phyloP scores from a whole-genome alignment of 1,140 invertebrate genomes.

The Trissolcus basalis region DNA sequence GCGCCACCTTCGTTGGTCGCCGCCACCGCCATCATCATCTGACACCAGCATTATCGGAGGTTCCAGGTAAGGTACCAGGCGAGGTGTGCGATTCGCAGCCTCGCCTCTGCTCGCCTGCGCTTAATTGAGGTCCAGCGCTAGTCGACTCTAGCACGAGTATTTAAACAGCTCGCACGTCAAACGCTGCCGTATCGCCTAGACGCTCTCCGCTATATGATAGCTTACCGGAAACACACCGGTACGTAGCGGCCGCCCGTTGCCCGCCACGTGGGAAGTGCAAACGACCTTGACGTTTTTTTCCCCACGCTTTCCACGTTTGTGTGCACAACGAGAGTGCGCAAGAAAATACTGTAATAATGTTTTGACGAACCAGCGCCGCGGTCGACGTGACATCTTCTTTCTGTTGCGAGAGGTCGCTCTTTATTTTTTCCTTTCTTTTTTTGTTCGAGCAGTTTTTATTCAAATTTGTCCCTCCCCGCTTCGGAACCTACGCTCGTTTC shows the following conservation, averaged over 20 bases:
- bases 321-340: constrained; percentile 23
- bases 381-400: neutral
- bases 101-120: constrained; percentile 56
- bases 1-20: constrained; percentile 57
- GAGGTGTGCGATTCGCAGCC: constrained; percentile 40
- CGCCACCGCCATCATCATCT: constrained; percentile 57
- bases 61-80: constrained; percentile 39
- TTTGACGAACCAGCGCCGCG: neutral
- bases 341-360: neutral
- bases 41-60: constrained; percentile 53
- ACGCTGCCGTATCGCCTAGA: constrained; percentile 5
- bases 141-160: too few relatives aligned
- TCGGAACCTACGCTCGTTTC: too few relatives aligned
- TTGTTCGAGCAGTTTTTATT: too few relatives aligned
- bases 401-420: neutral
- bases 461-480: too few relatives aligned
- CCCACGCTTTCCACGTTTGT: constrained; percentile 49
- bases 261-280: constrained; percentile 67
- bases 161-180: neutral
- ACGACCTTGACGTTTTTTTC: constrained; percentile 69
- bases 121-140: constrained; percentile 28
- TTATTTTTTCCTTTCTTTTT: too few relatives aligned
- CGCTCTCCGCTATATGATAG: constrained; percentile 21
- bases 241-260: constrained; percentile 25
- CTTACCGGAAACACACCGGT: constrained; percentile 49